phyloP scores from a whole-genome alignment of 2,797 vertebrate species.

The Podarcis lilfordi region DNA sequence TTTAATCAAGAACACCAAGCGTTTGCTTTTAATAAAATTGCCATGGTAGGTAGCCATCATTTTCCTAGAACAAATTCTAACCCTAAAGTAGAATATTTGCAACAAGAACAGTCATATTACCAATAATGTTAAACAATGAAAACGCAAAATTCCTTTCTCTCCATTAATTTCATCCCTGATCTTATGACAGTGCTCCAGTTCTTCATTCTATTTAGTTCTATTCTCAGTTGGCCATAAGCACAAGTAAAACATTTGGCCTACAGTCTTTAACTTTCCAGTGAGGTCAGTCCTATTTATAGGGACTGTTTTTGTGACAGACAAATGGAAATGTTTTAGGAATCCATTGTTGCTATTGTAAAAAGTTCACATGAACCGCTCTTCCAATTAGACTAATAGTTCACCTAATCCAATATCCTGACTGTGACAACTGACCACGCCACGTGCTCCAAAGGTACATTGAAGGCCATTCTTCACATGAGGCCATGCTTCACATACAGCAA shows the following conservation, averaged over 20 bases:
- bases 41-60: neutral
- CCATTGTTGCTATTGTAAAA: neutral
- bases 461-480: too few species aligned
- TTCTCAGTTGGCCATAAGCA: neutral
- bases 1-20: neutral
- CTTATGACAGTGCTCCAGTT: neutral
- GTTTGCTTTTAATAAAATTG: neutral
- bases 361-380: neutral
- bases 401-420: conserved; percentile 3
- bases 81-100: neutral
- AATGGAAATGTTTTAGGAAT: neutral
- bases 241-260: neutral
- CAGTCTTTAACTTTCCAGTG: neutral
- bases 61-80: neutral
- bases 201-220: neutral
- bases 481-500: too few species aligned
- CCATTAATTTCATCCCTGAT: neutral
- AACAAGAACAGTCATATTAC: neutral
- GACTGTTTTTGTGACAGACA: neutral
- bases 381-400: neutral
- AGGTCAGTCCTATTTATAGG: neutral
- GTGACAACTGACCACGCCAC: neutral
- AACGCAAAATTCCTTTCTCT: neutral
- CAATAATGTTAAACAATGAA: neutral
- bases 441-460: neutral